Percentiles rank a stretch among this genome's conserved stretches.
phyloP scores from a whole-genome alignment of 2,797 vertebrate genomes.

The Labeo calbasu region DNA sequence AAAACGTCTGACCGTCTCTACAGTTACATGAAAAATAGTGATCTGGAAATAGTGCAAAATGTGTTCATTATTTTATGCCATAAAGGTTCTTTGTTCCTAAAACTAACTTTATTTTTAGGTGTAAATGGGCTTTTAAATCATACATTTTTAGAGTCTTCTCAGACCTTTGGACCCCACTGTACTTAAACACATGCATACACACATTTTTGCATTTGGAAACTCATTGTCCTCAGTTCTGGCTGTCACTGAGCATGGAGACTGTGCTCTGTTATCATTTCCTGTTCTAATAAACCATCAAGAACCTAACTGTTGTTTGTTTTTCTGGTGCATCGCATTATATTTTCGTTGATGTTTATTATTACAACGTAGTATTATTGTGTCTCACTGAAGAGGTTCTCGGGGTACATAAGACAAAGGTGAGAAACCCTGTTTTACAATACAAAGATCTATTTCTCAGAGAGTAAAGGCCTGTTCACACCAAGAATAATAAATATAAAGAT shows the following conservation, averaged over 20 bases:
- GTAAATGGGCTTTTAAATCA: neutral
- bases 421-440: neutral
- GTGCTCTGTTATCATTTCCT: slow-evolving; percentile 81
- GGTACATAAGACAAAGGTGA: too few relatives aligned
- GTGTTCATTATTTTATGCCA: neutral
- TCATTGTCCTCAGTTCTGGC: slow-evolving; percentile 74
- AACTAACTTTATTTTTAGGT: neutral
- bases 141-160: neutral
- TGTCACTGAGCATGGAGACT: slow-evolving; percentile 81
- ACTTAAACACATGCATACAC: slow-evolving; percentile 14
- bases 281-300: slow-evolving; percentile 83
- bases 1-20: neutral
- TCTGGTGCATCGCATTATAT: neutral
- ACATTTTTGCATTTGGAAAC: slow-evolving; percentile 68
- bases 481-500: too few relatives aligned
- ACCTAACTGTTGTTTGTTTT: slow-evolving; percentile 58
- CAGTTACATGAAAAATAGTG: neutral
- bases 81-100: neutral
- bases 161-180: slow-evolving; percentile 8
- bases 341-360: neutral
- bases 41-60: neutral
- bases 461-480: too few relatives aligned
- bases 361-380: neutral
- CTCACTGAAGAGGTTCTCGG: neutral
- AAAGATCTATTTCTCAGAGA: neutral